Evolutionary conservation across 2,888 invertebrate genomes (phyloP), one percentile per base, ranked within the genome.

Genomic region (Oscheius onirici): DNA sequence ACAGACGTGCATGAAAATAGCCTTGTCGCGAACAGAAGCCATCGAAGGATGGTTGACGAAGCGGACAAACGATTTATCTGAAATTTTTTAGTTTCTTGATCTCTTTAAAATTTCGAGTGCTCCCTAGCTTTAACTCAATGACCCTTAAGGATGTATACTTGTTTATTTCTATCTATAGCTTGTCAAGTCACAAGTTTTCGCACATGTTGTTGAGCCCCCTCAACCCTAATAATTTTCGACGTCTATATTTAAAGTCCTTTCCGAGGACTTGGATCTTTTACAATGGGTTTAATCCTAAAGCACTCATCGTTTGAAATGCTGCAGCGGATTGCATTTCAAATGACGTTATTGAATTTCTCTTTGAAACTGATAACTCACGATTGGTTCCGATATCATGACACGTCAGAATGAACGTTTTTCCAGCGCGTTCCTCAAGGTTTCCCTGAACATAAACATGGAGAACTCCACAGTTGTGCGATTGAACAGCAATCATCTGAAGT

Each of bases 311-410:
- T 34, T 8, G 3, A 6, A 8, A 34, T 6, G 34, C 5, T 34
- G 34, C 8, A 34, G 34, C 5, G 34, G 34, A 34, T 34, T 34
- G 3, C 3, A 34, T 34, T 34, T 0, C 34, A 3, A 20, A 49
- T n/a, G 20, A 20, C 49, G 20, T 49, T 49, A n/a, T 49, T 49
- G 6, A 20, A 49, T n/a, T 20, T 11, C 34, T 34, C 34, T 34
- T 34, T 3, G 8, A 34, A 34, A 34, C 34, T 0, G 34, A 0
- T 34, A 68, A 68, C 89, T 89, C 83, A 90, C 90, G 89, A 83
- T 90, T 90, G 76, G 90, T 89, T 87, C 94, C 94, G 85, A 95
- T 90, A 88, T 95, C 94, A 89, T 95, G 94, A 0, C 94, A 93
- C 40, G 94, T 95, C 68, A 95, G 89, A 87, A 95, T 93, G 79